These are phyloP conservation scores for Lepus europaeus DNA, from an alignment of 2,113 vertebrate species.

Conservation along the genomic window DNA sequence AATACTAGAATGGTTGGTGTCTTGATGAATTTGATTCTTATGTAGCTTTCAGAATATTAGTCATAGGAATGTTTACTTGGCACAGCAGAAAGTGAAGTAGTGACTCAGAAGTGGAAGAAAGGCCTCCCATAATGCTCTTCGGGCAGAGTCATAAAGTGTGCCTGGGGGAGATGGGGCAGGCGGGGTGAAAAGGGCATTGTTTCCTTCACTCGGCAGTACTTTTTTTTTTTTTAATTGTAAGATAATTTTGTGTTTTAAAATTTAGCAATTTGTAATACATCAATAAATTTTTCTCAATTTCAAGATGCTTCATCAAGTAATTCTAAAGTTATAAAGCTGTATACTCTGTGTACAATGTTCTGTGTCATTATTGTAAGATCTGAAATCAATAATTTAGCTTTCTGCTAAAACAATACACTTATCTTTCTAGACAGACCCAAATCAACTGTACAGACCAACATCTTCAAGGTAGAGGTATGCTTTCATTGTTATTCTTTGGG, in stretches of 20 bases:
- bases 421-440: background rate
- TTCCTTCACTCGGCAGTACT: background rate
- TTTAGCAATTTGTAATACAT: too few relatives aligned
- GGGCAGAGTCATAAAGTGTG: background rate
- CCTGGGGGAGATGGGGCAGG: background rate
- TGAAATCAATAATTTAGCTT: background rate
- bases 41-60: background rate
- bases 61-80: background rate
- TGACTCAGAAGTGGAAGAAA: background rate
- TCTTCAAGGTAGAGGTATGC: background rate
- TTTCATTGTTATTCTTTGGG: background rate
- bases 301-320: background rate
- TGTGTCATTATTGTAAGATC: background rate
- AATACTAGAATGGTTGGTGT: conserved; percentile 34
- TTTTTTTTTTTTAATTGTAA: background rate
- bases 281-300: background rate
- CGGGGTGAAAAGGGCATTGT: background rate
- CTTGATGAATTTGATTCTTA: conserved; percentile 23
- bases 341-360: background rate
- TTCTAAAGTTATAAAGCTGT: background rate
- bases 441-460: background rate
- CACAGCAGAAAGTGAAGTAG: background rate
- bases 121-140: background rate
- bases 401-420: conserved; percentile 2
- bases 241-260: too few relatives aligned